A percentile compares a stretch with the other conserved stretches of the same genome.
These are phyloP conservation scores for Pogonophryne albipinna DNA, from an alignment of 2,797 vertebrate species.

Conservation along the genomic window DNA sequence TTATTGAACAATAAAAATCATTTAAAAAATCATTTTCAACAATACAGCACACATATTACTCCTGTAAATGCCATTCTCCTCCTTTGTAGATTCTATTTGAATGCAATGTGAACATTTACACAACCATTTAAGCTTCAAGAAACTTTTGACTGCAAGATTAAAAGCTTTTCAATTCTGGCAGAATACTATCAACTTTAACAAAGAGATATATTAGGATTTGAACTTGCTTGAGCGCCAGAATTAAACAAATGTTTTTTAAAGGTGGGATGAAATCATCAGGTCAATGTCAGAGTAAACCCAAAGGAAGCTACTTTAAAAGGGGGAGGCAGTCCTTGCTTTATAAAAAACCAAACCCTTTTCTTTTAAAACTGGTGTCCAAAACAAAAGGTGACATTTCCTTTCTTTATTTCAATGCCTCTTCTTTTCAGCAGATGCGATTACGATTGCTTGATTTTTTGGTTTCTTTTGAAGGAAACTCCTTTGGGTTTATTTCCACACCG, in stretches of 20 bases:
- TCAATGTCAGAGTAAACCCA: conserved; percentile 39
- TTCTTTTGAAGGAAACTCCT: conserved; percentile 51
- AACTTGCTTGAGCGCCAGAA: conserved; percentile 26
- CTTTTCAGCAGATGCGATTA: conserved; percentile 51
- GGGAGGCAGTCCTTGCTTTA: neutral
- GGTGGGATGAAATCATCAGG: conserved; percentile 39
- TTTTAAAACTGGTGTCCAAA: conserved; percentile 9
- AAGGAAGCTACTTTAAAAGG: conserved; percentile 19
- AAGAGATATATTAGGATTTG: conserved; percentile 28
- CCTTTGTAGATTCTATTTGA: conserved; percentile 1
- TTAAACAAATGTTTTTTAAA: conserved; percentile 42
- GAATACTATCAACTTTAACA: conserved; percentile 28
- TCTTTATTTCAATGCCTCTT: conserved; percentile 26
- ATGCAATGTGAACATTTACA: conserved; percentile 12
- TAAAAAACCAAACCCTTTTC: conserved; percentile 7
- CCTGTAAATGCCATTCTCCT: conserved; percentile 11
- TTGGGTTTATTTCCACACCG: conserved; percentile 65
- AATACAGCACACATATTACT: conserved; percentile 14
- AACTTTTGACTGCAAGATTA: conserved; percentile 26
- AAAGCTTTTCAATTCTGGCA: conserved; percentile 12
- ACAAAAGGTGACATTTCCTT: conserved; percentile 52
- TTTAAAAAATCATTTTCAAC: conserved; percentile 42
- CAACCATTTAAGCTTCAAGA: conserved; percentile 15
- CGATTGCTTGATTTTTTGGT: conserved; percentile 27
- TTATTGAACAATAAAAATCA: conserved; percentile 54